Evolutionary conservation across 2,888 invertebrate species (phyloP).

Genomic region (Nomada goodeniana): DNA sequence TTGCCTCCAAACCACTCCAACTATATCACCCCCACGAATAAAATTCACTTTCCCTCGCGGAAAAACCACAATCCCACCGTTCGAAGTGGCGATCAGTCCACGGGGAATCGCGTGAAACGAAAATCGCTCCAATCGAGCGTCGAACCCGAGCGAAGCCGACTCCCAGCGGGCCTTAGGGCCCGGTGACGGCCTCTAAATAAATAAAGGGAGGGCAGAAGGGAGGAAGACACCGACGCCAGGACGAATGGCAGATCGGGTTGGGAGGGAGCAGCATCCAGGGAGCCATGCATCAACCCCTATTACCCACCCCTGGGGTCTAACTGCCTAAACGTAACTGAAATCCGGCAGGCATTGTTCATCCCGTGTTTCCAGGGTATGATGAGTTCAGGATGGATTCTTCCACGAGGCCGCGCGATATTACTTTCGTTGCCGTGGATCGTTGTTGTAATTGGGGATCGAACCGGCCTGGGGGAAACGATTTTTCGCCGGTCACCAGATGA

Average conservation of each 20-base stretch:
- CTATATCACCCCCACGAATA: too few species aligned
- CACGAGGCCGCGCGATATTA: too few species aligned
- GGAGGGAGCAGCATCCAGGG: slow-evolving; percentile 71
- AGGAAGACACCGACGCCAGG: slow-evolving; percentile 29
- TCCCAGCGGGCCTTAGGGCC: slow-evolving; percentile 56
- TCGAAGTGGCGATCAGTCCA: slow-evolving; percentile 71
- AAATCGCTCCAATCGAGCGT: slow-evolving; percentile 49
- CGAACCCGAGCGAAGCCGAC: neutral
- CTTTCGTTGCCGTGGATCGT: too few species aligned
- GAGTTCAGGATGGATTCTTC: neutral
- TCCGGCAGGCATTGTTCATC: slow-evolving; percentile 67
- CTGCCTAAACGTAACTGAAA: slow-evolving; percentile 79
- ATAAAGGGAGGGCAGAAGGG: slow-evolving; percentile 71
- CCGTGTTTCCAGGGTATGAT: slow-evolving; percentile 4
- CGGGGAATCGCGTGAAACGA: slow-evolving; percentile 63
- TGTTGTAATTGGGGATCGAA: too few species aligned
- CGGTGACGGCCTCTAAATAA: slow-evolving; percentile 75
- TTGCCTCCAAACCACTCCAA: too few species aligned
- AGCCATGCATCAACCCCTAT: slow-evolving; percentile 82
- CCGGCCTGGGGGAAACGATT: too few species aligned
- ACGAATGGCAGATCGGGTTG: slow-evolving; percentile 61
- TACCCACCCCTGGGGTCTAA: slow-evolving; percentile 75
- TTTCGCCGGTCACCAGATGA: too few species aligned
- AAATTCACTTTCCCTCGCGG: too few species aligned
- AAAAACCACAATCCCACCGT: neutral